A percentile compares a stretch with the other conserved stretches of the same genome.
Conservation (phyloP, 2,888 invertebrate species). For the Ophioninae sp. region DNA sequence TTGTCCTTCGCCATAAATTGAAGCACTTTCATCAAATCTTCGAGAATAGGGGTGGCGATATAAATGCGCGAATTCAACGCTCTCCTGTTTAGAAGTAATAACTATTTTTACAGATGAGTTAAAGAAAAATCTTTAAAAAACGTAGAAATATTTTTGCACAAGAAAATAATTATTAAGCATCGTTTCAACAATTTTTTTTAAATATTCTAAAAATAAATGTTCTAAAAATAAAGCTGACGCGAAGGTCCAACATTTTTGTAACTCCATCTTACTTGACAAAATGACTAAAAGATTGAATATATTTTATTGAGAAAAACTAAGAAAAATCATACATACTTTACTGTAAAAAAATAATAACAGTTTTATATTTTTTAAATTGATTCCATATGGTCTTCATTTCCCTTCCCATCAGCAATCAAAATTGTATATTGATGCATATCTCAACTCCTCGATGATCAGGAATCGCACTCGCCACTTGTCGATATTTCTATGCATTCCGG, state of each 20-base stretch:
- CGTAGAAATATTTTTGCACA: background rate
- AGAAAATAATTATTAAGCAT: background rate
- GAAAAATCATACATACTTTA: too few relatives aligned
- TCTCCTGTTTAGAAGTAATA: background rate
- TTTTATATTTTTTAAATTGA: background rate
- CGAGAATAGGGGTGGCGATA: background rate
- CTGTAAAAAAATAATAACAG: background rate
- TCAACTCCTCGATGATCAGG: conserved; percentile 20
- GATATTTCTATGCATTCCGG: conserved; percentile 39
- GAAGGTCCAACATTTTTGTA: background rate
- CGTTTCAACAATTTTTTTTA: background rate
- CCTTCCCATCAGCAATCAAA: background rate
- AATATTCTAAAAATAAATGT: background rate
- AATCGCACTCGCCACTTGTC: conserved; percentile 26
- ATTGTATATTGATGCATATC: conserved; percentile 7
- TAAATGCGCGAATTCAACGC: conserved; percentile 4
- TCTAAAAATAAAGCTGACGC: background rate
- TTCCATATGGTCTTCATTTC: background rate
- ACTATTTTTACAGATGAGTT: background rate
- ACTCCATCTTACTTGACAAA: background rate
- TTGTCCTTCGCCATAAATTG: conserved; percentile 22
- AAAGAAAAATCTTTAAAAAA: background rate
- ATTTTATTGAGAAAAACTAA: background rate
- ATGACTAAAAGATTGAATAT: background rate
- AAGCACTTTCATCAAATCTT: conserved; percentile 23